phyloP scores from a whole-genome alignment of 1,140 invertebrate species.

The Sycobia sp. region DNA sequence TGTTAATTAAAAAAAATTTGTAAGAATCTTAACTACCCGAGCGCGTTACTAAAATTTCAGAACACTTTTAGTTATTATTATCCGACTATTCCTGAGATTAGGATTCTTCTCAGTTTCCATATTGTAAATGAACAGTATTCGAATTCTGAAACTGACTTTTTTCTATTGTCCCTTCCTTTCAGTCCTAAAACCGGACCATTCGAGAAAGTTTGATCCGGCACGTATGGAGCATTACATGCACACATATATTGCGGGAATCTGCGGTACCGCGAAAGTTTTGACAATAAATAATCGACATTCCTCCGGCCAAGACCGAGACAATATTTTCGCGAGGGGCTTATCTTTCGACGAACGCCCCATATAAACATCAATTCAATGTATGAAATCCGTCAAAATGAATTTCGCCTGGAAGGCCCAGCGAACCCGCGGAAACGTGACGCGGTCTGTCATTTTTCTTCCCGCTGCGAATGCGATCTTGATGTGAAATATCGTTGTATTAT shows the following conservation, averaged over 20 bases:
- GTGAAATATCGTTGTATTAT: slow-evolving; percentile 62
- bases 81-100: slow-evolving; percentile 21
- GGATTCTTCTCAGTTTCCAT: slow-evolving; percentile 10
- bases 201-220: too few relatives aligned
- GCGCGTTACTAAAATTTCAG: slow-evolving; percentile 19
- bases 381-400: slow-evolving; percentile 64
- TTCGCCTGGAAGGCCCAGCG: slow-evolving; percentile 51
- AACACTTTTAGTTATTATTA: slow-evolving; percentile 30
- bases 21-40: slow-evolving; percentile 24
- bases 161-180: too few relatives aligned
- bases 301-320: background rate
- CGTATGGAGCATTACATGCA: background rate
- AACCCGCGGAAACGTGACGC: slow-evolving; percentile 44
- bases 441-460: slow-evolving; percentile 59
- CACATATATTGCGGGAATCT: background rate
- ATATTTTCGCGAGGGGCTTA: slow-evolving; percentile 43
- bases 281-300: slow-evolving; percentile 24
- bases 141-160: too few relatives aligned
- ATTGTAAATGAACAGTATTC: too few relatives aligned
- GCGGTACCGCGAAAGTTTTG: slow-evolving; percentile 11
- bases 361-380: slow-evolving; percentile 63
- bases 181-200: too few relatives aligned
- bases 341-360: slow-evolving; percentile 54
- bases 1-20: slow-evolving; percentile 35
- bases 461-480: slow-evolving; percentile 57